phyloP scores from a whole-genome alignment of 2,113 vertebrate genomes.

The Pristiophorus japonicus region DNA sequence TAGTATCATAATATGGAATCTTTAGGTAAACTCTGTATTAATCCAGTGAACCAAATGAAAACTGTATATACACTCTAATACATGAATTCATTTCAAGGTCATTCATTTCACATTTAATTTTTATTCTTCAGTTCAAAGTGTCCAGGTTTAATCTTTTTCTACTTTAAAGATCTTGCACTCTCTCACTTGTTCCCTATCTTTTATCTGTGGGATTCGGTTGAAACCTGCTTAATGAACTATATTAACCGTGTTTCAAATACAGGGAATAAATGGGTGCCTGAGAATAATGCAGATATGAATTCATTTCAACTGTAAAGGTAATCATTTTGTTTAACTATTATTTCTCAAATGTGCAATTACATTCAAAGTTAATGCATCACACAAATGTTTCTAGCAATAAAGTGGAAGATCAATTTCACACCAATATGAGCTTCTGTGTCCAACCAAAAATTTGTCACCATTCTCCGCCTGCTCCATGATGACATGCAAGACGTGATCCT shows the following conservation, averaged over 20 bases:
- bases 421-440: neutral
- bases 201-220: neutral
- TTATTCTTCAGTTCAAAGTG: neutral
- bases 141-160: neutral
- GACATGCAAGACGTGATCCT: too few relatives aligned
- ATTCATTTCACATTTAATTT: constrained; percentile 14
- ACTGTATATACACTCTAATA: neutral
- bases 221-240: neutral
- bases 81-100: too few relatives aligned
- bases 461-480: too few relatives aligned
- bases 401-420: neutral
- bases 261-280: neutral
- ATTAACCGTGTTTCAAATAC: neutral
- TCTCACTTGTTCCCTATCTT: neutral
- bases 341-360: neutral
- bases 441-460: neutral
- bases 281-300: neutral
- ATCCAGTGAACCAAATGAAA: neutral
- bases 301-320: neutral
- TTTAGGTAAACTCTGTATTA: neutral
- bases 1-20: neutral
- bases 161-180: neutral
- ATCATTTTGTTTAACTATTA: neutral
- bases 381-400: neutral
- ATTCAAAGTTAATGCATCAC: neutral